phyloP scores from a whole-genome alignment of 2,797 vertebrate genomes.

The Tauraco hartlaubi region DNA sequence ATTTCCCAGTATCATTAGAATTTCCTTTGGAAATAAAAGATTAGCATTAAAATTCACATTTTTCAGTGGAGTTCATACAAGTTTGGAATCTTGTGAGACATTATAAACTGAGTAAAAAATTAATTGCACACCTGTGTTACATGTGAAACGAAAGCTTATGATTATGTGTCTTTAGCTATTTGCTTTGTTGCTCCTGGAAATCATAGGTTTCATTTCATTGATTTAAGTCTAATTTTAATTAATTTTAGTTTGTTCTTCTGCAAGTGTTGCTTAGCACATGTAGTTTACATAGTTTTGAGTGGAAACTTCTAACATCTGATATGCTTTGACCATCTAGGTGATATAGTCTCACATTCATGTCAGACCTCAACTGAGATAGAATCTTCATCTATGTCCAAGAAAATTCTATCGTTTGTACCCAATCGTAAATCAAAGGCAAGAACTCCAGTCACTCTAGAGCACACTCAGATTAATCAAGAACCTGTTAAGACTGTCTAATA shows the following conservation, averaged over 20 bases:
- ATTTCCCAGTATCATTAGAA: neutral
- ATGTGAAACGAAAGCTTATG: neutral
- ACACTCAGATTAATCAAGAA: neutral
- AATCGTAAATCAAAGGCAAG: neutral
- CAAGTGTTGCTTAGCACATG: neutral
- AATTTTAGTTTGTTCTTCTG: slow-evolving; percentile 1
- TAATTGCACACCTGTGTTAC: neutral
- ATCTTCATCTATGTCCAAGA: neutral
- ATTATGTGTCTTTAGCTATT: slow-evolving; percentile 8
- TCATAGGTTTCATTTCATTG: neutral
- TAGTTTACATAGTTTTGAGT: neutral
- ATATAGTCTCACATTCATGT: neutral
- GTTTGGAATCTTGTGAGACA: neutral
- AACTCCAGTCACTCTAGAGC: neutral
- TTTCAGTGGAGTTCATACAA: neutral
- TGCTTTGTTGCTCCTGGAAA: slow-evolving; percentile 33
- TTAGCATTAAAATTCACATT: neutral
- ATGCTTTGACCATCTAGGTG: neutral
- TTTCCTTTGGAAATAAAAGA: neutral
- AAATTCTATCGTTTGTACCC: neutral
- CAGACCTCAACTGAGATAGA: neutral
- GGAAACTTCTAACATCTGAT: neutral
- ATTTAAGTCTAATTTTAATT: slow-evolving; percentile 34
- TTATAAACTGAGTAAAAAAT: neutral
- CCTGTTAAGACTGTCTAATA: neutral